phyloP scores from a whole-genome alignment of 2,113 vertebrate genomes.

The Speoplatyrhinus poulsoni region DNA sequence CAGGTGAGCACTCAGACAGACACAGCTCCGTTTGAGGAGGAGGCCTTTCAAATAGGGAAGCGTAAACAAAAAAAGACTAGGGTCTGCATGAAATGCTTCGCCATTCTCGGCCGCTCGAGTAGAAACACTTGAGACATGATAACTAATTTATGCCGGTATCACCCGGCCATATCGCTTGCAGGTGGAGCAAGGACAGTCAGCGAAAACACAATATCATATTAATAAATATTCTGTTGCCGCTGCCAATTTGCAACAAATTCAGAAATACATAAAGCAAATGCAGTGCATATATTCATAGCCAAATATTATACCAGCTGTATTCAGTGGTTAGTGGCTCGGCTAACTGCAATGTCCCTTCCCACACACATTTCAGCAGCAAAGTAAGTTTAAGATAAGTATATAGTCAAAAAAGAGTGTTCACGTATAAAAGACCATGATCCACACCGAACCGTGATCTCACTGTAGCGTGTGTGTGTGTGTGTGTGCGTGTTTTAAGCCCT shows the following conservation, averaged over 20 bases:
- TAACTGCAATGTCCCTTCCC: neutral
- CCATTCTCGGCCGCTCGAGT: neutral
- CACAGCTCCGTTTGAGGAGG: too few species aligned
- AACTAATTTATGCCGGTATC: neutral
- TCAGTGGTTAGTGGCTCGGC: too few species aligned
- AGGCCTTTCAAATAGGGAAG: too few species aligned
- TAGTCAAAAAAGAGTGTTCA: too few species aligned
- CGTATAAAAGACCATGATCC: too few species aligned
- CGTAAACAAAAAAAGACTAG: neutral
- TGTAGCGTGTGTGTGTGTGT: too few species aligned
- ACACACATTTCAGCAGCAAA: neutral
- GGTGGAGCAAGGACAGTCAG: neutral
- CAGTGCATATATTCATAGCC: neutral
- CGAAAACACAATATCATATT: neutral
- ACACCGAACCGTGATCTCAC: too few species aligned
- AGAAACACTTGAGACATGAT: neutral
- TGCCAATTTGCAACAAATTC: neutral
- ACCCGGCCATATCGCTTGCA: neutral
- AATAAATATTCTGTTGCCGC: neutral
- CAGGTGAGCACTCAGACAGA: too few species aligned
- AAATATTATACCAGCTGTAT: neutral
- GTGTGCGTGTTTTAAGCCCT: neutral
- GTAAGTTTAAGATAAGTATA: neutral
- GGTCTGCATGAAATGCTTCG: neutral
- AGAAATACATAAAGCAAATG: neutral